Evolutionary conservation across 92 coral and sea anemone genomes (phyloP).

Genomic region (Chrysogorgia sp.): DNA sequence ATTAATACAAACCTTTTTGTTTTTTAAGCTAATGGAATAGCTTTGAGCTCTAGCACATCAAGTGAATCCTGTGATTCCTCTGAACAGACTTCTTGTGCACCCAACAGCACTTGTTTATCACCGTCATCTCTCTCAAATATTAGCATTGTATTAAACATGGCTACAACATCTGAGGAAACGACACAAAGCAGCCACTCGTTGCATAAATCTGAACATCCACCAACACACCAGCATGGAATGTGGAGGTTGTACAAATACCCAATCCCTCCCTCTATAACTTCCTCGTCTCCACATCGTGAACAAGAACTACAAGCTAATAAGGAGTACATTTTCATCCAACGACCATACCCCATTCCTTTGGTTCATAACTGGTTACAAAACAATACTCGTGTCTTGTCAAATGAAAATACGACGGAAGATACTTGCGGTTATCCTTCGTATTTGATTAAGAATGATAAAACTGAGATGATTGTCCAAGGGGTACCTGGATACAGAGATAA

Average conservation of each 20-base stretch:
- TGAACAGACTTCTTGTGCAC: neutral
- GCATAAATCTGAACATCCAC: too few relatives aligned
- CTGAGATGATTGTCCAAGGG: neutral
- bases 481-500: neutral
- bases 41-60: neutral
- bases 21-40: neutral
- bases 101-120: neutral
- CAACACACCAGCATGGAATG: neutral
- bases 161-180: neutral
- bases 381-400: neutral
- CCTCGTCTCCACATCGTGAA: neutral
- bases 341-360: neutral
- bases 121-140: too few relatives aligned
- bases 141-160: too few relatives aligned
- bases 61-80: neutral
- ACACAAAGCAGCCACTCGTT: too few relatives aligned
- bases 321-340: neutral
- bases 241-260: neutral
- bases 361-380: neutral
- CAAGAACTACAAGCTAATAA: neutral
- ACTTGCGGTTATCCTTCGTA: neutral
- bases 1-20: too few relatives aligned
- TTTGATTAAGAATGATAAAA: neutral
- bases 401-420: neutral
- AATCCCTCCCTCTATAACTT: neutral